A percentile compares a stretch with the other conserved stretches of the same genome.
These are phyloP conservation scores for Acanthococcus lagerstroemiae DNA, from an alignment of 2,888 invertebrate species.

Conservation along the genomic window DNA sequence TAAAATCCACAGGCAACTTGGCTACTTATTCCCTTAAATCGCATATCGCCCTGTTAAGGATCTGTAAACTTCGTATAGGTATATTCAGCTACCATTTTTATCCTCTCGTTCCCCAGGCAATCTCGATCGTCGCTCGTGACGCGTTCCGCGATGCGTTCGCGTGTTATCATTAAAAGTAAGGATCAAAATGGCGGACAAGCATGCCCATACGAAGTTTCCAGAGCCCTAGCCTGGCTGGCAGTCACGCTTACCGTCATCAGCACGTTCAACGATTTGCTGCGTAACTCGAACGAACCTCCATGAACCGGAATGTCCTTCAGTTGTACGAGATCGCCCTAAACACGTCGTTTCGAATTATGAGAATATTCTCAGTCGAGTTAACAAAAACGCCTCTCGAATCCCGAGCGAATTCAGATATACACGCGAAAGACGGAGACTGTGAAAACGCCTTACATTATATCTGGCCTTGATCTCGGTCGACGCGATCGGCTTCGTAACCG, in stretches of 20 bases:
- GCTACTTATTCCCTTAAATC: too few relatives aligned
- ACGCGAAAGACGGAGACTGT: background rate
- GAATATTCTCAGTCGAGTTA: background rate
- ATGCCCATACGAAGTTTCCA: too few relatives aligned
- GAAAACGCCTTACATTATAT: slow-evolving; percentile 57
- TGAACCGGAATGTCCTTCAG: slow-evolving; percentile 60
- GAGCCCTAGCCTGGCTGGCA: too few relatives aligned
- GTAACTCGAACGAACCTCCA: slow-evolving; percentile 57
- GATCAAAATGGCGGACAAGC: too few relatives aligned
- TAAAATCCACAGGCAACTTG: background rate
- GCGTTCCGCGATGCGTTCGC: too few relatives aligned
- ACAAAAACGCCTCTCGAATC: background rate
- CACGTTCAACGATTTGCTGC: slow-evolving; percentile 67
- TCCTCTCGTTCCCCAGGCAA: too few relatives aligned
- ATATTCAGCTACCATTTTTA: too few relatives aligned
- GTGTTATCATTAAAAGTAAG: too few relatives aligned
- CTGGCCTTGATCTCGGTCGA: slow-evolving; percentile 61
- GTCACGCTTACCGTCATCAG: slow-evolving; percentile 51
- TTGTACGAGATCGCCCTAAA: slow-evolving; percentile 80
- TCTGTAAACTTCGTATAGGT: too few relatives aligned
- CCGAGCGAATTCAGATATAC: background rate
- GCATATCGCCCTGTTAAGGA: too few relatives aligned
- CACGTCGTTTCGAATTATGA: slow-evolving; percentile 33
- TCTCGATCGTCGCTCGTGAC: too few relatives aligned
- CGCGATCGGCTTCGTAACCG: slow-evolving; percentile 41